Evolutionary conservation across 2,797 vertebrate genomes (phyloP).

Genomic region (Mormyrops boulengeri): DNA sequence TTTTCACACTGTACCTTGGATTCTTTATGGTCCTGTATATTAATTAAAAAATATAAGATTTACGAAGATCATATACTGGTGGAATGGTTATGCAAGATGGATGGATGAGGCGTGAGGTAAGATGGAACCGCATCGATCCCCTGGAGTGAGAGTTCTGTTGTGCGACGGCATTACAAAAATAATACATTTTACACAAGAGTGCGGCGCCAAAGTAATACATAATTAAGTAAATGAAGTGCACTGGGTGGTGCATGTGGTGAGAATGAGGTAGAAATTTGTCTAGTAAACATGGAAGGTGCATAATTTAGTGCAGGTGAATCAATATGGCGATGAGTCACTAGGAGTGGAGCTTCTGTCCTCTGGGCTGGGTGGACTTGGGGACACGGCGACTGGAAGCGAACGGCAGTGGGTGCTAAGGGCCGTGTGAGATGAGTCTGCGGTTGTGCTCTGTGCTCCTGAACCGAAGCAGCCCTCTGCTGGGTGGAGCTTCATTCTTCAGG

Average conservation of each 20-base stretch:
- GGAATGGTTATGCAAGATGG: background rate
- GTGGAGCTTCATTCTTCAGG: background rate
- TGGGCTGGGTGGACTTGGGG: background rate
- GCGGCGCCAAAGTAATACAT: background rate
- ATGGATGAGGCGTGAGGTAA: background rate
- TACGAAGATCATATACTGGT: background rate
- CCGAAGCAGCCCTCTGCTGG: background rate
- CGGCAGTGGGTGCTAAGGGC: background rate
- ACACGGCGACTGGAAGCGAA: background rate
- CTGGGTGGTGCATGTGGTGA: background rate
- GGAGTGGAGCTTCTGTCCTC: background rate
- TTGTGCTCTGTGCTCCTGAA: background rate
- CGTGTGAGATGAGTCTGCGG: background rate
- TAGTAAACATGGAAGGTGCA: background rate
- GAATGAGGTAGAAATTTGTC: background rate
- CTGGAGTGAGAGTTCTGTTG: background rate
- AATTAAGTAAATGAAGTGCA: background rate
- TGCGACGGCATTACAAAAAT: background rate
- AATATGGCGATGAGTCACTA: background rate
- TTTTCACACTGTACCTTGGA: background rate
- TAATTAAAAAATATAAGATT: background rate
- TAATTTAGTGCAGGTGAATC: background rate
- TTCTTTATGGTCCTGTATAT: background rate
- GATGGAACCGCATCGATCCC: background rate
- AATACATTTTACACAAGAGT: background rate